Percentiles rank a stretch among this genome's conserved stretches.
phyloP scores from a whole-genome alignment of 53 echinoderm and acorn worm species.

The Henricia sp. region DNA sequence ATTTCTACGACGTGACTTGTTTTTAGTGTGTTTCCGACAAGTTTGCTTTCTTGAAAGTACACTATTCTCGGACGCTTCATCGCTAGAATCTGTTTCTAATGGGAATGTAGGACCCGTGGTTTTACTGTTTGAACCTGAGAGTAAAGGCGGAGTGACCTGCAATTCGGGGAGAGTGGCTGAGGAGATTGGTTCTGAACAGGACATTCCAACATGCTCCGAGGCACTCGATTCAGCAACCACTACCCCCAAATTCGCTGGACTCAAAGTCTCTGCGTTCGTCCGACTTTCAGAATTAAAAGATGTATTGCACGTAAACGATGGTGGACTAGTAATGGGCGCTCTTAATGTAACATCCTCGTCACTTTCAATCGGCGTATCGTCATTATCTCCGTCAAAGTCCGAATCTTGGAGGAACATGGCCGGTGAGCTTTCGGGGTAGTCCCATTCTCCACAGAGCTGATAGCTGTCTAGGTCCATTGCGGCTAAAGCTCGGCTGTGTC shows the following conservation, averaged over 20 bases:
- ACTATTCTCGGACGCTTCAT: background rate
- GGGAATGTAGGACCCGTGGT: slow-evolving; percentile 28
- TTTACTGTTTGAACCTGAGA: background rate
- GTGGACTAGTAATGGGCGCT: background rate
- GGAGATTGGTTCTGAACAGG: slow-evolving; percentile 27
- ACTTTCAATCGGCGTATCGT: background rate
- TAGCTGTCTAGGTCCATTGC: slow-evolving; percentile 58
- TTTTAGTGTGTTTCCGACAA: slow-evolving; percentile 2
- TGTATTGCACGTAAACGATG: background rate
- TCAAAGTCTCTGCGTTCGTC: background rate
- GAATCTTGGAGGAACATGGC: slow-evolving; percentile 49
- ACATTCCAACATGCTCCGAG: slow-evolving; percentile 18
- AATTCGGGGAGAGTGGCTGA: slow-evolving; percentile 31
- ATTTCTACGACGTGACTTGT: background rate
- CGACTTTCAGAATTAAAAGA: background rate
- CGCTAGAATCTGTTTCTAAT: background rate
- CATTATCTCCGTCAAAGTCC: slow-evolving; percentile 13
- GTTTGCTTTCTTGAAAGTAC: background rate
- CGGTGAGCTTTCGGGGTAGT: slow-evolving; percentile 46
- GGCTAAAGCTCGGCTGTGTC: slow-evolving; percentile 40
- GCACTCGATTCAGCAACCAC: slow-evolving; percentile 6
- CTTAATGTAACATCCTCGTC: background rate
- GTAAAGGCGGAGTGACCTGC: slow-evolving; percentile 18
- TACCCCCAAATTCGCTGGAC: background rate
- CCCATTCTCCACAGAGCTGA: slow-evolving; percentile 53